Evolutionary conservation across 2,888 invertebrate species (phyloP).

Genomic region (Caenorhabditis drosophilae): DNA sequence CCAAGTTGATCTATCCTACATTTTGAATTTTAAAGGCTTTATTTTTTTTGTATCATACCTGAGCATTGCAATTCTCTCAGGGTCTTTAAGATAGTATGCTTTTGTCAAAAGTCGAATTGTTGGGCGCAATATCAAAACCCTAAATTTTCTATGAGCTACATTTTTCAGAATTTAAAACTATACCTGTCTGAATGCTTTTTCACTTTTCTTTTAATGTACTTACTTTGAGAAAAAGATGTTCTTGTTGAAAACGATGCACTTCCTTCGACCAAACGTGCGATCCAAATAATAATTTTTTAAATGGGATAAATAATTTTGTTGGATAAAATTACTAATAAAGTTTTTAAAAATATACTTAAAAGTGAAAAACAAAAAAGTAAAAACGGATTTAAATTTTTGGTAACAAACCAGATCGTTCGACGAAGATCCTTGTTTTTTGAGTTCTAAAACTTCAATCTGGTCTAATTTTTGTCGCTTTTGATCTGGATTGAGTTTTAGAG

Average conservation of each 20-base stretch:
- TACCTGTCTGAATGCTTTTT: conserved; percentile 85
- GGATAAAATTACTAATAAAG: no score
- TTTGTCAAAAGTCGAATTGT: conserved; percentile 83
- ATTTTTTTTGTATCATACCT: no score
- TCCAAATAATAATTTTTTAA: conserved; percentile 33
- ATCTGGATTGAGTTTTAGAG: conserved; percentile 27
- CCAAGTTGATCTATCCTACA: conserved; percentile 88
- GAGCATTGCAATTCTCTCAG: conserved; percentile 70
- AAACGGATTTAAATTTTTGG: no score
- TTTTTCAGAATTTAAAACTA: no score
- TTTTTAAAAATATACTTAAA: no score
- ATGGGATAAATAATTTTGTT: conserved; percentile 1
- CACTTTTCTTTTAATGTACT: conserved; percentile 77
- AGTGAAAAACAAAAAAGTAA: no score
- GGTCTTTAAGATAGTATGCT: conserved; percentile 79
- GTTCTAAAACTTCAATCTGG: conserved; percentile 49
- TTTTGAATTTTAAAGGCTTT: no score
- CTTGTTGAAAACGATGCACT: conserved; percentile 53
- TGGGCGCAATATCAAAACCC: conserved; percentile 77
- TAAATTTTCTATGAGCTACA: no score
- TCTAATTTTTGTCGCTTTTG: conserved; percentile 47
- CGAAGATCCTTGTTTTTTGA: conserved; percentile 52
- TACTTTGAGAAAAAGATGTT: conserved; percentile 58
- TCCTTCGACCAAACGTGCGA: conserved; percentile 60
- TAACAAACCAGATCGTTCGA: conserved; percentile 35